These are phyloP conservation scores for Tetragnatha montana DNA, from an alignment of 2,888 invertebrate genomes.

Conservation along the genomic window DNA sequence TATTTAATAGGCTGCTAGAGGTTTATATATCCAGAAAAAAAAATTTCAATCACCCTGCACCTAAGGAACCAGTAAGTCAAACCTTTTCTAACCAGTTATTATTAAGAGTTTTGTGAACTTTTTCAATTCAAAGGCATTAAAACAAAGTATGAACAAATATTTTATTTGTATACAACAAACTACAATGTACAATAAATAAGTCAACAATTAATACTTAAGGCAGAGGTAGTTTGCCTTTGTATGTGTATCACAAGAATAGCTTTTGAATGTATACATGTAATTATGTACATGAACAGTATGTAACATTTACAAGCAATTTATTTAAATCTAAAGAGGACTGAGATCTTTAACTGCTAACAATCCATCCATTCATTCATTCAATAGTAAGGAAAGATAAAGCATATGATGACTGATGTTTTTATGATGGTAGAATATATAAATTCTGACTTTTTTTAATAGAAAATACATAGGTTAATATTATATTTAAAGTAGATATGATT, in stretches of 20 bases:
- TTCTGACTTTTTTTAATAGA: no score
- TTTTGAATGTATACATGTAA: conserved; percentile 27
- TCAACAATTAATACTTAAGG: conserved; percentile 37
- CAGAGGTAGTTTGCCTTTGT: conserved; percentile 1
- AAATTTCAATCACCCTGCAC: no score
- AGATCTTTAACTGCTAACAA: not conserved
- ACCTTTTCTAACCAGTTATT: no score
- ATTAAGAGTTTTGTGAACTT: no score
- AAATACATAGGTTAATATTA: no score
- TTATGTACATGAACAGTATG: conserved; percentile 19
- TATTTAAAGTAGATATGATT: no score
- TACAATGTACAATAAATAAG: conserved; percentile 45
- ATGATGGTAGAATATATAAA: no score
- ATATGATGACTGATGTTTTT: no score
- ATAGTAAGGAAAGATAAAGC: not conserved
- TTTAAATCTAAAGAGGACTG: not conserved
- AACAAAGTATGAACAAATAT: not conserved
- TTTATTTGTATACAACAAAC: conserved; percentile 29
- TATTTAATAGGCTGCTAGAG: no score
- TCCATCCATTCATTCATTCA: not conserved
- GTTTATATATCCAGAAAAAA: no score
- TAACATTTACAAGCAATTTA: conserved; percentile 26
- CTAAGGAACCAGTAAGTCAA: no score
- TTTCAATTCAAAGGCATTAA: not conserved
- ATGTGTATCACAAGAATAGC: conserved; percentile 51